Conservation (phyloP, 2,888 invertebrate species). For the Lamproptera curius region DNA sequence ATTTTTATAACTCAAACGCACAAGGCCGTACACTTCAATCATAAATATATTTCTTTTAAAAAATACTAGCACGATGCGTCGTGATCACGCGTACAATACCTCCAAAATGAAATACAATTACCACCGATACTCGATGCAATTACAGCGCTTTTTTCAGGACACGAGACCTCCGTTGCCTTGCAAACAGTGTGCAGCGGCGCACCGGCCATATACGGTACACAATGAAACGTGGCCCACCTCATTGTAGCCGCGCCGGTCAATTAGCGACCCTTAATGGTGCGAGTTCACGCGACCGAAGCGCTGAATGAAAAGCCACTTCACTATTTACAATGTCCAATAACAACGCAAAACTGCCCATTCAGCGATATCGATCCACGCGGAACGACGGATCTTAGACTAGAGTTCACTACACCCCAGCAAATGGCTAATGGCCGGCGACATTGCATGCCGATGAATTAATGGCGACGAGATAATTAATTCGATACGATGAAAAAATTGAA, state of each 20-base stretch:
- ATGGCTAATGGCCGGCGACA: constrained; percentile 8
- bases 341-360: constrained; percentile 36
- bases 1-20: no score
- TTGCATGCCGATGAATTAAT: constrained; percentile 56
- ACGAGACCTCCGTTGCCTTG: no score
- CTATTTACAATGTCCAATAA: constrained; percentile 37
- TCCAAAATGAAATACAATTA: no score
- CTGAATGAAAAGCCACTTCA: constrained; percentile 48
- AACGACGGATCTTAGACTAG: constrained; percentile 25
- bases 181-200: no score
- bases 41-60: no score
- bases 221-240: constrained; percentile 33
- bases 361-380: constrained; percentile 25
- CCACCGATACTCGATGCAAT: no score
- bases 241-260: constrained; percentile 51
- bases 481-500: no score
- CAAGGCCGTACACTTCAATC: no score
- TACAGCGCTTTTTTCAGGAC: no score
- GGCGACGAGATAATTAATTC: not conserved
- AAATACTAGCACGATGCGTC: no score
- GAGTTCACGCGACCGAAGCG: constrained; percentile 56
- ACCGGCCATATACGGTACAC: constrained; percentile 35
- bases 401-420: not conserved
- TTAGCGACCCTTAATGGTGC: constrained; percentile 64
- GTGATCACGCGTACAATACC: no score